Percentiles rank a stretch among this genome's conserved stretches.
phyloP scores from a whole-genome alignment of 2,113 vertebrate species.

The Hiodon alosoides region DNA sequence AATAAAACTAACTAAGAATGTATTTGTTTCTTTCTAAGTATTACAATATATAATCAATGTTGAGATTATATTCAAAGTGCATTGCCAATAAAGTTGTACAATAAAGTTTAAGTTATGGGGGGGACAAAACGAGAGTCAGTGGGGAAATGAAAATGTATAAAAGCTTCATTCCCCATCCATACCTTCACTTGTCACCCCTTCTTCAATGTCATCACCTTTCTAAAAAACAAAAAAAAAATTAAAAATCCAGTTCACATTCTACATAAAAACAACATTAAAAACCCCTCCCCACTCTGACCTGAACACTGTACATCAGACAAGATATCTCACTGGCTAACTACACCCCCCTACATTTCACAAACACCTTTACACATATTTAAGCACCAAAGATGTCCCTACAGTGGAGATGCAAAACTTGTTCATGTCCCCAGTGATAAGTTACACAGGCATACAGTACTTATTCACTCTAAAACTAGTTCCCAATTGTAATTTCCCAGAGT shows the following conservation, averaged over 20 bases:
- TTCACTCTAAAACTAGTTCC: no score
- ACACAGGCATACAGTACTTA: no score
- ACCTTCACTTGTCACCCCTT: constrained; percentile 98
- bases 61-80: background rate
- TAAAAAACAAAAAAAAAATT: constrained; percentile 54
- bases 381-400: background rate
- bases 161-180: constrained; percentile 25
- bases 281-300: background rate
- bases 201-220: constrained; percentile 88
- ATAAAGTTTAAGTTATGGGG: no score
- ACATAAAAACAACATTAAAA: background rate
- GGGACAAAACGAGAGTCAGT: no score
- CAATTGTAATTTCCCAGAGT: no score
- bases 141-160: background rate
- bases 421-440: no score
- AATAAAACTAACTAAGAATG: background rate
- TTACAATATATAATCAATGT: background rate
- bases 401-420: no score
- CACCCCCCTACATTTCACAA: background rate
- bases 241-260: background rate
- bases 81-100: no score
- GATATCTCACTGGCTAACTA: background rate
- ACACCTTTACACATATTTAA: background rate
- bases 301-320: background rate
- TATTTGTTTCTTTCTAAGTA: background rate